A percentile compares a stretch with the other conserved stretches of the same genome.
These are phyloP conservation scores for Radopholus similis DNA, from an alignment of 1,140 invertebrate species.

Conservation along the genomic window DNA sequence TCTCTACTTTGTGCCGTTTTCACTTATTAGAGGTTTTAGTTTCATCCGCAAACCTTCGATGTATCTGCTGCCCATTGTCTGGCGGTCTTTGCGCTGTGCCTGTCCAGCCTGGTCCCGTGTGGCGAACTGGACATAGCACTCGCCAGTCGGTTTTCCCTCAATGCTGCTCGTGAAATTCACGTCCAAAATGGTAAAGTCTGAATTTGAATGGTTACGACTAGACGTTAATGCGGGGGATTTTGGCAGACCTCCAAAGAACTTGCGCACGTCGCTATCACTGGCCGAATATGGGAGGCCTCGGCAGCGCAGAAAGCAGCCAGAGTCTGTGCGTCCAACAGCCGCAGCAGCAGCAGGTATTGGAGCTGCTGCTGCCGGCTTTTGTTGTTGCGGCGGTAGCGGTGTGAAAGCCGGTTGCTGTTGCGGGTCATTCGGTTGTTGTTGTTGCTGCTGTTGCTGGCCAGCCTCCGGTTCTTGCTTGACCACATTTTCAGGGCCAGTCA, in stretches of 20 bases:
- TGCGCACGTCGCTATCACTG: constrained; percentile 14
- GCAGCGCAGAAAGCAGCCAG: constrained; percentile 16
- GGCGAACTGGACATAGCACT: constrained; percentile 23
- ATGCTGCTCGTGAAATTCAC: constrained; percentile 15
- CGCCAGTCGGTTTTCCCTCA: constrained; percentile 23
- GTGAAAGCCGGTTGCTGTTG: no score
- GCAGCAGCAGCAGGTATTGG: no score
- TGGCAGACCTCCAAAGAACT: constrained; percentile 27
- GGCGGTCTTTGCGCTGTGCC: constrained; percentile 18
- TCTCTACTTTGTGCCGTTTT: not conserved
- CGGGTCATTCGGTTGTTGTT: no score
- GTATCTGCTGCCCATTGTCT: constrained; percentile 27
- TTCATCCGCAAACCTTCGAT: constrained; percentile 23
- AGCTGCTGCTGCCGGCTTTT: no score
- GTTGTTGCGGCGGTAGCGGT: no score
- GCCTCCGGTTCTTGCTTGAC: no score
- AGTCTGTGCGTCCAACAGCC: no score
- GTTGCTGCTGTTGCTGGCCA: no score
- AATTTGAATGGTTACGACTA: not conserved
- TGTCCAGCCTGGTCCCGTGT: not conserved
- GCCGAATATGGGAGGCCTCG: constrained; percentile 27
- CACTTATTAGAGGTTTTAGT: not conserved
- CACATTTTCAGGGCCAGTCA: no score
- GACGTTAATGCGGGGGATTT: not conserved
- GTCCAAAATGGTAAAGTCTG: constrained; percentile 22